Evolutionary conservation across 2,888 invertebrate species (phyloP).

Genomic region (Trichopoda pennipes): DNA sequence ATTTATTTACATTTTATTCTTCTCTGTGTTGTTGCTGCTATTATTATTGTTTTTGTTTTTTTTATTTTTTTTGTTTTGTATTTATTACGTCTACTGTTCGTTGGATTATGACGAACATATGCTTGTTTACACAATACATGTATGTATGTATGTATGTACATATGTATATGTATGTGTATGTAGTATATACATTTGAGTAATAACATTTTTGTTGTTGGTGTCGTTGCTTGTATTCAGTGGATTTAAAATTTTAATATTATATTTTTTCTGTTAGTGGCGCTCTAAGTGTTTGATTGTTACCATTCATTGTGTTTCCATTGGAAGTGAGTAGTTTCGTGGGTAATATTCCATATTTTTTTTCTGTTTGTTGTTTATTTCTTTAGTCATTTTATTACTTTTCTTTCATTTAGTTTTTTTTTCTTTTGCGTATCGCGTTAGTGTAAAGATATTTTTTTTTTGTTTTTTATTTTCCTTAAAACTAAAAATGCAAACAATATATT

Average conservation of each 20-base stretch:
- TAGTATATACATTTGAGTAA: constrained; percentile 26
- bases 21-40: constrained; percentile 15
- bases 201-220: constrained; percentile 4
- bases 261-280: constrained; percentile 63
- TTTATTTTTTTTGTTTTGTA: too few species aligned
- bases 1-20: constrained; percentile 39
- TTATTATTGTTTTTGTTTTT: too few species aligned
- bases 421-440: constrained; percentile 35
- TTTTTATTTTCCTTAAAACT: constrained; percentile 22
- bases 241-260: constrained; percentile 47
- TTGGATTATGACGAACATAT: neutral
- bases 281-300: constrained; percentile 63
- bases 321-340: constrained; percentile 54
- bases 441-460: constrained; percentile 23
- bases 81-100: constrained; percentile 23
- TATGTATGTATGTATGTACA: neutral
- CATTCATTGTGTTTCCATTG: constrained; percentile 55
- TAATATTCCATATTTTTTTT: constrained; percentile 36
- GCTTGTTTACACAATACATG: too few species aligned
- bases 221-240: constrained; percentile 32
- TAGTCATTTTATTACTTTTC: constrained; percentile 25
- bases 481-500: neutral
- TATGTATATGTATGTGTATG: neutral
- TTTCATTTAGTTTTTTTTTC: constrained; percentile 27
- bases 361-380: constrained; percentile 45